These are phyloP conservation scores for Spheniscus mendiculus DNA, from an alignment of 2,113 vertebrate species.

Conservation along the genomic window DNA sequence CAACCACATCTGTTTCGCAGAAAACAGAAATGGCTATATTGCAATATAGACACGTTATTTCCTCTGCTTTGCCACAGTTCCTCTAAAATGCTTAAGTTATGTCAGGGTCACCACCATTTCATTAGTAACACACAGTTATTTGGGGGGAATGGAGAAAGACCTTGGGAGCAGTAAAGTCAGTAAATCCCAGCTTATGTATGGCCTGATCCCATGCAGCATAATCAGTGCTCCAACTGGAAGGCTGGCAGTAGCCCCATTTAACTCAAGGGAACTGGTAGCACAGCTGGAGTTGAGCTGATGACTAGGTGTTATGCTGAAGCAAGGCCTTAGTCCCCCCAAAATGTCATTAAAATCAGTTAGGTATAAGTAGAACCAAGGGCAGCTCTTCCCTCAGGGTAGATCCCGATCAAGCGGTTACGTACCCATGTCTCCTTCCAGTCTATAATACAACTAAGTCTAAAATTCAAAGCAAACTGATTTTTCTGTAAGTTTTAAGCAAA, in stretches of 20 bases:
- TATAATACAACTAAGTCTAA: background rate
- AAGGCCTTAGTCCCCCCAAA: background rate
- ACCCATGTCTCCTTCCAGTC: background rate
- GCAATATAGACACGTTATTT: background rate
- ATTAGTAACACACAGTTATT: background rate
- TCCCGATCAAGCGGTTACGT: rapidly evolving
- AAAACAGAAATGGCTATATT: background rate
- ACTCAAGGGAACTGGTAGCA: background rate
- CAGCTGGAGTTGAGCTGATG: background rate
- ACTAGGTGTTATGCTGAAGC: rapidly evolving
- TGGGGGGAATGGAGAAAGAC: background rate
- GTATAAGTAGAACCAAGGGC: background rate
- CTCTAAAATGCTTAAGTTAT: background rate
- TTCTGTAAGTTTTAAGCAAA: background rate
- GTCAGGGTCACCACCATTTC: background rate
- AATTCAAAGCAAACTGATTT: background rate
- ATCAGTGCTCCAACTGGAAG: background rate
- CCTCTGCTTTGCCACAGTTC: background rate
- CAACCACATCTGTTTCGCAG: background rate
- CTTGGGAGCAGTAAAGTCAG: background rate
- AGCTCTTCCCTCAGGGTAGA: background rate
- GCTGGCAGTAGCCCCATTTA: background rate
- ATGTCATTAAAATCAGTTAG: background rate
- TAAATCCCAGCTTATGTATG: background rate
- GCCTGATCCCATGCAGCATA: background rate